A percentile compares a stretch with the other conserved stretches of the same genome.
These are phyloP conservation scores for Heliconius charithonia DNA, from an alignment of 2,888 invertebrate genomes.

Conservation along the genomic window DNA sequence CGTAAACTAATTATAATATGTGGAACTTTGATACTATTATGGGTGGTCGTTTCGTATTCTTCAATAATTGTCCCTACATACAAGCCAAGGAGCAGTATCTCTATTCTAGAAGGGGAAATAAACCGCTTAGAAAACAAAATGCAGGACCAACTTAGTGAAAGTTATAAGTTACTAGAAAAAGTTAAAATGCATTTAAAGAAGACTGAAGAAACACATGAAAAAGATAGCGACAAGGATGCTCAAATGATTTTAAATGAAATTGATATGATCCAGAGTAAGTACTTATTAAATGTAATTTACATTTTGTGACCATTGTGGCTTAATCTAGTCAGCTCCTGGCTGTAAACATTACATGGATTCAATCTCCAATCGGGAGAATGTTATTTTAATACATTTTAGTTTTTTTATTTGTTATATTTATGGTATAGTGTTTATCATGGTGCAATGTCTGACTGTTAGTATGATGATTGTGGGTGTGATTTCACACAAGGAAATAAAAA, in stretches of 20 bases:
- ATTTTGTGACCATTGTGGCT: too few species aligned
- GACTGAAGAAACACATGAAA: conserved; percentile 45
- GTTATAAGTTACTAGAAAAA: conserved; percentile 60
- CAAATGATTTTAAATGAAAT: conserved; percentile 39
- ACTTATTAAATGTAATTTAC: conserved; percentile 1
- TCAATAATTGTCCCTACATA: conserved; percentile 58
- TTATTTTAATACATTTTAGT: too few species aligned
- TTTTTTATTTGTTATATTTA: too few species aligned
- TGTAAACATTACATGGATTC: too few species aligned
- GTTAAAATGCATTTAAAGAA: conserved; percentile 60
- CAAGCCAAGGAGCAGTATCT: conserved; percentile 47
- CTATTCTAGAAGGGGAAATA: conserved; percentile 62
- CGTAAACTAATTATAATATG: conserved; percentile 61
- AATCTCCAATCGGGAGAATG: too few species aligned
- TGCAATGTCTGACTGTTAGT: too few species aligned
- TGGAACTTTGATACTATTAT: conserved; percentile 58
- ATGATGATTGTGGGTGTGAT: too few species aligned
- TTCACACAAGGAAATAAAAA: too few species aligned
- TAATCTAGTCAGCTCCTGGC: too few species aligned
- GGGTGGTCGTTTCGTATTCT: conserved; percentile 65
- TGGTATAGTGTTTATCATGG: too few species aligned
- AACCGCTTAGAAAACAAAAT: conserved; percentile 60
- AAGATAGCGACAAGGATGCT: conserved; percentile 37
- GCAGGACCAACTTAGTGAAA: conserved; percentile 62
- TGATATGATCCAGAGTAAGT: conserved; percentile 52